Evolutionary conservation across 2,113 vertebrate species (phyloP), one percentile per base, ranked within the genome.

Genomic region (Hemibates koningsi): DNA sequence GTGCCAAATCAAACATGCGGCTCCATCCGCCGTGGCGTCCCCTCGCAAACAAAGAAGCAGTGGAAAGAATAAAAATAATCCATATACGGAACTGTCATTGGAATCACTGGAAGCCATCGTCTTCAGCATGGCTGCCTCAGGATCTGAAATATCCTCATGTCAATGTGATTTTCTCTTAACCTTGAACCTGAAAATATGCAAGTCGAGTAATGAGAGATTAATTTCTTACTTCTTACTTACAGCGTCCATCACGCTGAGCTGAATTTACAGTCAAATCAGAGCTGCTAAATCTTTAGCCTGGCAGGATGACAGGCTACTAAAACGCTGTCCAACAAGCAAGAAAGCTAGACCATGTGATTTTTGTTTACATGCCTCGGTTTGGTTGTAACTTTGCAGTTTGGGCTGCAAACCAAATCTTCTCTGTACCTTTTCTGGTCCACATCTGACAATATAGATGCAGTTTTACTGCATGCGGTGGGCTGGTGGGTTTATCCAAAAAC

Each of bases 271-370:
- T 52, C 45, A 76, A 76, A 50, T 32, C 79, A 71, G 50, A 71
- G 34, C 56, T 81, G 84, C 79, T 83, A 90, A 92, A 86, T 92
- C 92, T 90, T 56, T 27, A 76, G 91, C 54, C 83, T 93, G 94
- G 87, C 88, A 91, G 84, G 17, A 48, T 6, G 86, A 91, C 86
- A 73, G 66, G 13, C 29, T 19, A n/a, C 80, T 29, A 80, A 71
- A 56, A 19, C 48, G 5, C 73, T 19, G 80, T 73, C 86, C 88
- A 84, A 87, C 29, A 17, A 78, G 57, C 21, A 50, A 56, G 81
- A 21, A 48, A 7, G 9, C 61, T 9, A 12, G 12, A 50, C 66
- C 86, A 63, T 38, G 45, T 59, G 83, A 63, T 48, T 45, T 87
- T 66, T 87, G 82, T 90, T 88, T 59, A 53, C 68, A 36, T 19